A percentile compares a stretch with the other conserved stretches of the same genome.
Evolutionary conservation across 2,797 vertebrate species (phyloP).

Genomic region (Anabas testudineus): DNA sequence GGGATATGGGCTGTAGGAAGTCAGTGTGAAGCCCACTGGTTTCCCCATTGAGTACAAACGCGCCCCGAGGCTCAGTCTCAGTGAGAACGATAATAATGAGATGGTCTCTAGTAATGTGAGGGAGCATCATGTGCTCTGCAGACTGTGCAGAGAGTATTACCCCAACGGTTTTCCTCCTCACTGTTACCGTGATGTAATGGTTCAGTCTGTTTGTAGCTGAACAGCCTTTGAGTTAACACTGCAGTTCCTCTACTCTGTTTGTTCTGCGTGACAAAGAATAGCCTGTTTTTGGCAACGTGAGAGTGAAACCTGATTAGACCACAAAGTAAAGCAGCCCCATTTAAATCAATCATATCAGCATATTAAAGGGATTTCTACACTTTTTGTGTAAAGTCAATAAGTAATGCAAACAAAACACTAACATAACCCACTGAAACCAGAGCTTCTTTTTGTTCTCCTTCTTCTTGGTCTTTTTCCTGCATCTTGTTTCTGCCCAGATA

Average conservation of each 20-base stretch:
- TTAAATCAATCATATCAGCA: no score
- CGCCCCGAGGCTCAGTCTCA: conserved; percentile 45
- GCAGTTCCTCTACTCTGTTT: conserved; percentile 16
- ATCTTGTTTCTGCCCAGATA: conserved; percentile 68
- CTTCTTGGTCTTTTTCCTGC: conserved; percentile 19
- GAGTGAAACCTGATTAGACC: neutral
- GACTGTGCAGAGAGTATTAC: conserved; percentile 17
- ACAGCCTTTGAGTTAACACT: conserved; percentile 8
- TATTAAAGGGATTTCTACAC: no score
- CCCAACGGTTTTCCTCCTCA: conserved; percentile 18
- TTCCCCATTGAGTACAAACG: conserved; percentile 52
- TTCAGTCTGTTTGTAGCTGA: conserved; percentile 19
- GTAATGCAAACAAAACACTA: neutral
- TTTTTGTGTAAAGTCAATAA: no score
- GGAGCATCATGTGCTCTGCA: conserved; percentile 44
- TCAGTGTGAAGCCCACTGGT: conserved; percentile 60
- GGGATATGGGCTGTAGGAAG: conserved; percentile 65
- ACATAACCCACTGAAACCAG: neutral
- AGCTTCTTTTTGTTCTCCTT: conserved; percentile 2
- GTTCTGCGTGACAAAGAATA: neutral
- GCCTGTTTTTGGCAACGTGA: neutral
- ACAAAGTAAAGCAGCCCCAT: no score
- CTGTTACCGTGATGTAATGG: conserved; percentile 26
- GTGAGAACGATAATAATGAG: conserved; percentile 49
- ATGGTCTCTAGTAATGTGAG: conserved; percentile 46